Base-by-base conservation (phyloP, 2,113 vertebrate species). In the Beaufortia kweichowensis region DNA sequence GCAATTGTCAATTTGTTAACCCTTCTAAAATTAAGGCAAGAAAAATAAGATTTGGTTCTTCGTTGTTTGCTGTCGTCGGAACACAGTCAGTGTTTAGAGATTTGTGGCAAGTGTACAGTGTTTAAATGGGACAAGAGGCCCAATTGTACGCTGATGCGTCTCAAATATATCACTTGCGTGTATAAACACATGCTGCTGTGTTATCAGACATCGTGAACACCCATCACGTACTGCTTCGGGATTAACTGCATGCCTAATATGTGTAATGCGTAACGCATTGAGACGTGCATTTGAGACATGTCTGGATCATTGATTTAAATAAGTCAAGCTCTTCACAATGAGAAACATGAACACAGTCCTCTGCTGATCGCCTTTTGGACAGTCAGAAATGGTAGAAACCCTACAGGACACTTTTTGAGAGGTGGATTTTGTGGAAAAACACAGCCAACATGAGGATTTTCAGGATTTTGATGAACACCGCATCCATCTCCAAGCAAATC, bases 401-500 rank as follows among this genome's bases (percentile, higher is more conserved):
- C 29, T 5, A 57, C 53, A 12, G 31, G 31, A 71, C 53, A 26
- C 33, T 6, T 39, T 17, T 17, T 11, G 48, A 53, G 19, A 9
- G 48, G 19, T 28, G 8, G 33, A 26, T 26, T 12, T n/a, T 57
- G 21, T 26, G 8, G 41, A 39, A 53, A n/a, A 59, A 70, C 46
- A 0, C 41, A 0, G 48, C 1, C 84, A 87, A 2, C 0, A 93
- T 93, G 92, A 91, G 89, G 84, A 87, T 92, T 41, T 81, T 92
- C 59, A 85, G 87, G 76, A 84, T 87, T 61, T 74, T 92, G 81
- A 85, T 91, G 87, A 92, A 82, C 75, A 89, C 84, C 62, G 57
- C 83, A 8, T 86, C 89, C 9, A 71, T 89, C 7, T 88, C 87
- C 19, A 92, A 92, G 76, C 89, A 92, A 48, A 85, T 94, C 0